Evolutionary conservation across 2,888 invertebrate genomes (phyloP).

Genomic region (Lithophane socia): DNA sequence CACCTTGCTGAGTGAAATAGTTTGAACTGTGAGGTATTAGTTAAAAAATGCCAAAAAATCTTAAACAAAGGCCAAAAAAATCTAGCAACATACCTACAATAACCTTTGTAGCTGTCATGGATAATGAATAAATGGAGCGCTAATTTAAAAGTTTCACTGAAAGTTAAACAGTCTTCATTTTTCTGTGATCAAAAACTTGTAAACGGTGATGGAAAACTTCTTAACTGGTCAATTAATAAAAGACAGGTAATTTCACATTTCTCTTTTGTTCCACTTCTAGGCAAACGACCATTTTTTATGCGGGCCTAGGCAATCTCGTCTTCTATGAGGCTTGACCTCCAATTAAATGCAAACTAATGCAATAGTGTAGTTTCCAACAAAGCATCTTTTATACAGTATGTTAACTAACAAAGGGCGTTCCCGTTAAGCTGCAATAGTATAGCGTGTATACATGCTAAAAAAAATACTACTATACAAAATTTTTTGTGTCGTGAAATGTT

Average conservation of each 20-base stretch:
- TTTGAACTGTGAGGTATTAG: slow-evolving; percentile 22
- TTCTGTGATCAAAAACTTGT: neutral
- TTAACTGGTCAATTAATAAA: neutral
- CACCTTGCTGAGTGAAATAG: slow-evolving; percentile 4
- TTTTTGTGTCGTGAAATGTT: too few species aligned
- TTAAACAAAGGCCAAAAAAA: slow-evolving; percentile 27
- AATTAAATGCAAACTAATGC: too few species aligned
- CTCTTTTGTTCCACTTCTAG: neutral
- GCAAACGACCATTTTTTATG: too few species aligned
- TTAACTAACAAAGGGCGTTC: too few species aligned
- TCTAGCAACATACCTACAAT: slow-evolving; percentile 27
- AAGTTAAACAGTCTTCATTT: neutral
- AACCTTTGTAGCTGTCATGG: slow-evolving; percentile 29
- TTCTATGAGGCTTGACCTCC: too few species aligned
- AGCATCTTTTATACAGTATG: neutral
- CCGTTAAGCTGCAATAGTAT: too few species aligned
- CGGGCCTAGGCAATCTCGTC: too few species aligned
- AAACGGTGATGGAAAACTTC: too few species aligned
- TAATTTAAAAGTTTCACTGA: neutral
- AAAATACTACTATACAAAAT: too few species aligned
- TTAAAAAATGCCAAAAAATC: slow-evolving; percentile 42
- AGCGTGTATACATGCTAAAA: too few species aligned
- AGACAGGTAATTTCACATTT: neutral
- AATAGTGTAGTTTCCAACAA: neutral
- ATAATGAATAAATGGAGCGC: slow-evolving; percentile 29